Base-by-base conservation (phyloP, 2,113 vertebrate species). In the Hemiprocne comata region DNA sequence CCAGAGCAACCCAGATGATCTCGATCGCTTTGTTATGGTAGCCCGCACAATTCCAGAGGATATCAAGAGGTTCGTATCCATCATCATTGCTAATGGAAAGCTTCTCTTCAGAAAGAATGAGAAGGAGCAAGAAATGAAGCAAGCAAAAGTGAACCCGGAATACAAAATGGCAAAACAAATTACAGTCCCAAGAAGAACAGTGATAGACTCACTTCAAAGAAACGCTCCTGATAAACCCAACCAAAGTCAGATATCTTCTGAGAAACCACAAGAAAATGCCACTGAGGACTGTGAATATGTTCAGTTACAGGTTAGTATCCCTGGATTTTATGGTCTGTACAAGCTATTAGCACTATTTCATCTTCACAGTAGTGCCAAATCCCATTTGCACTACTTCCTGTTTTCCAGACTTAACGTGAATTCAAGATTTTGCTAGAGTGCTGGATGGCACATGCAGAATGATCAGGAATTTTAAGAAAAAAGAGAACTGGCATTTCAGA, bases 11-110 rank as follows among this genome's bases (percentile, higher is more conserved):
- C 98, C 98, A 6, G 99, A 99, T 11, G 98, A 99, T 50, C 98
- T 99, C 11, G 99, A 99, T 73, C 98, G 98, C 65, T 99, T 99
- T 33, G 99, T 99, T 25, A 98, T 98, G 98, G 98, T 99, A 74
- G 98, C 99, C 1, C 97, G 99, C 46, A 98, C 98, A 0, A 85
- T 99, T 78, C 99, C 99, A 4, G 99, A 99, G 3, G 99, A 99
- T 2, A 96, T 99, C 85, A 99, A 98, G 95, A 98, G 98, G 65
- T 98, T 99, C 34, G 98, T 98, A 20, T 99, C 99, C 57, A 99
- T 99, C 42, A 93, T 99, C 94, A 99, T 99, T 16, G 99, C 99
- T 67, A 99, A 99, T 0, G 98, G 98, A 57, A 99, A 98, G 92
- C 98, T 99, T 57, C 98, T 99, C 67, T 99, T 99, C 96, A 98